Base-by-base conservation (phyloP, 2,113 vertebrate species). In the Lontra canadensis region DNA sequence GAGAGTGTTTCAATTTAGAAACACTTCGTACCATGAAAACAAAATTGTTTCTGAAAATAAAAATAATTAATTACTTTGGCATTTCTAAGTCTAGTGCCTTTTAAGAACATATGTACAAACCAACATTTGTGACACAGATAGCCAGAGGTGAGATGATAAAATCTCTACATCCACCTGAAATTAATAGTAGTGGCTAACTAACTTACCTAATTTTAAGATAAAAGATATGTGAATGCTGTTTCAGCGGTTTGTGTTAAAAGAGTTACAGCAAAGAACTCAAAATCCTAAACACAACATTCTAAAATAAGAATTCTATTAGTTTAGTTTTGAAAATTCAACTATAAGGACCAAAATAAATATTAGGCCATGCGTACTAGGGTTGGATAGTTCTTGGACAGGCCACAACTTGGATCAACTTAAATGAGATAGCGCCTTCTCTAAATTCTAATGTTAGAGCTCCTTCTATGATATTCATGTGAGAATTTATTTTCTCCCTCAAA, bases 1-100 rank as follows among this genome's bases (percentile, higher is more conserved):
- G 96, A 98, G 97, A 97, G 94, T 78, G 83, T 96, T 97, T 98
- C 97, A 92, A 94, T 90, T 96, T 78, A 96, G 97, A 98, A 98
- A 98, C 83, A 97, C 93, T 98, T 98, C 55, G 83, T 97, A 97
- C 94, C 96, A 96, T 88, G 90, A 97, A 92, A 61, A 84, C 74
- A 23, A 92, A 96, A 94, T 94, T 94, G 87, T 63, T 98, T 96
- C 95, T 94, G 87, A 95, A 97, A 94, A 88, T 90, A 90, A 84
- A 90, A 96, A 76, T 89, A 87, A 47, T 65, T 88, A 79, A 96
- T 96, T 96, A 76, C 55, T 93, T 97, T 59, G 95, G 78, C 42
- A 96, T 96, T 96, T 97, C 90, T 89, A 90, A 78, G 78, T 39
- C 81, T 96, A 93, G 81, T 91, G 85, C 25, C 88, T 96, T 96